Evolutionary conservation across 2,888 invertebrate genomes (phyloP).

Genomic region (Hydroisotoma schaefferi): DNA sequence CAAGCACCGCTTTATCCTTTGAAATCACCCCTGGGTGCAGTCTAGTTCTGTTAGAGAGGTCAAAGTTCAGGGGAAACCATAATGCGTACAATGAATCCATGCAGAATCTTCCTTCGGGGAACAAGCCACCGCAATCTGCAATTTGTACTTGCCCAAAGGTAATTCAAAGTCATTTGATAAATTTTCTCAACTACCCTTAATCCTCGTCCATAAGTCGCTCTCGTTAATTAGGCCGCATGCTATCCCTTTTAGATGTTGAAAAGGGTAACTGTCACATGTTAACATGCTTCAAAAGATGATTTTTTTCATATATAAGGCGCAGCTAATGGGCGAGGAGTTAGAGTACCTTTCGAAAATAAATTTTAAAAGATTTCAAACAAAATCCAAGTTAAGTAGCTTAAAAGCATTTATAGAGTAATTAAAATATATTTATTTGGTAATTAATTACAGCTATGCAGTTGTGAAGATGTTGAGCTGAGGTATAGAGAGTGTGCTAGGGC

Average conservation of each 20-base stretch:
- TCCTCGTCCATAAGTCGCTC: too few species aligned
- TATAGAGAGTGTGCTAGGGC: conserved; percentile 20
- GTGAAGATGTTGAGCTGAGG: neutral
- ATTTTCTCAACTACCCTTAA: too few species aligned
- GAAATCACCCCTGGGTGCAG: neutral
- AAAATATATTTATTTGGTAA: neutral
- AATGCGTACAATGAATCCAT: too few species aligned
- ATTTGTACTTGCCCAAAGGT: neutral
- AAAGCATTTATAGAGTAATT: neutral
- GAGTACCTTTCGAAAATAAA: neutral
- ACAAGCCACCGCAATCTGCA: neutral
- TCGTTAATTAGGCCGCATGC: too few species aligned
- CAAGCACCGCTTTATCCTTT: neutral
- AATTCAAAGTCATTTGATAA: neutral
- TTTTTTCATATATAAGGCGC: too few species aligned
- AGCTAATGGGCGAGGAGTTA: neutral
- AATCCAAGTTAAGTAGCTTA: too few species aligned
- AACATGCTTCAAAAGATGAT: too few species aligned
- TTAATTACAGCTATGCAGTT: neutral
- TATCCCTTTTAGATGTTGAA: too few species aligned
- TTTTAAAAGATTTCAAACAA: too few species aligned
- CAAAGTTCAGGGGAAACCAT: neutral
- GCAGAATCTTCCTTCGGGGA: neutral
- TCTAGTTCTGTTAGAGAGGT: neutral
- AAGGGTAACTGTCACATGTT: too few species aligned